Evolutionary conservation across 2,797 vertebrate genomes (phyloP).

Genomic region (Helostoma temminkii): DNA sequence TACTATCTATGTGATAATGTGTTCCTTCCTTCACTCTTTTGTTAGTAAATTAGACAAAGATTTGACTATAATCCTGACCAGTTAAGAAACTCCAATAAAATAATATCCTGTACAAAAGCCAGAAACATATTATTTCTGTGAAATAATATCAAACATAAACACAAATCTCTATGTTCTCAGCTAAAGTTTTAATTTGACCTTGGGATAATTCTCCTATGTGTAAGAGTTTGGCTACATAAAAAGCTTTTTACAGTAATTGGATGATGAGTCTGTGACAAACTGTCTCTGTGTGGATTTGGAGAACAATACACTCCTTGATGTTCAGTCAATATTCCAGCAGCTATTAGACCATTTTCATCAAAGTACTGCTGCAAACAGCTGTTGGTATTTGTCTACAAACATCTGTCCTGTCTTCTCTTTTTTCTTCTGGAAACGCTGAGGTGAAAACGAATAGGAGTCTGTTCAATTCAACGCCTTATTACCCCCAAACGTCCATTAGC

Average conservation of each 20-base stretch:
- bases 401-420: conserved; percentile 22
- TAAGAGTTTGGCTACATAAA: neutral
- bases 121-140: no score
- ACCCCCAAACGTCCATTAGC: conserved; percentile 67
- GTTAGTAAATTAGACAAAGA: neutral
- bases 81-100: neutral
- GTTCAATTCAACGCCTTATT: conserved; percentile 68
- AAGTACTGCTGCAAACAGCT: conserved; percentile 37
- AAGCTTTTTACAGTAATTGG: neutral
- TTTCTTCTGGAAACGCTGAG: conserved; percentile 32
- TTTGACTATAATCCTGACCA: neutral
- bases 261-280: conserved; percentile 2
- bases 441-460: conserved; percentile 45
- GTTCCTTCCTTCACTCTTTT: no score
- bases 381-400: conserved; percentile 38
- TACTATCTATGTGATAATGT: neutral
- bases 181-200: neutral
- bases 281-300: neutral
- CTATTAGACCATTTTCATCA: conserved; percentile 28
- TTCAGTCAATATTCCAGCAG: conserved; percentile 25
- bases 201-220: neutral
- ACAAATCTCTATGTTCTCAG: no score
- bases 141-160: no score
- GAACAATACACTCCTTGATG: neutral
- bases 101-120: neutral